Percentiles rank a stretch among this genome's conserved stretches.
Evolutionary conservation across 2,888 invertebrate species (phyloP).

Genomic region (Cetonia aurata): DNA sequence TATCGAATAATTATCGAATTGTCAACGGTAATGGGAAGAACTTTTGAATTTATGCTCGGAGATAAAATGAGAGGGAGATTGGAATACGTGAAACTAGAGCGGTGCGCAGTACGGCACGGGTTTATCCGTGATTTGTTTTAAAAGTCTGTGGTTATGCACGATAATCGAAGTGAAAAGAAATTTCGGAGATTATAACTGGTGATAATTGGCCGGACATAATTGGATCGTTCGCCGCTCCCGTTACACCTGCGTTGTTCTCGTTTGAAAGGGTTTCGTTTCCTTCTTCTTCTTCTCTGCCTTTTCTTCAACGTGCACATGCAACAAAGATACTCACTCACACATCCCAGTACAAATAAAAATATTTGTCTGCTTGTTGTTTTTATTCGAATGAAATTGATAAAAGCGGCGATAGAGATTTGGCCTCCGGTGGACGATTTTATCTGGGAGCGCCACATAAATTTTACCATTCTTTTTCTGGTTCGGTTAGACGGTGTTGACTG

Average conservation of each 20-base stretch:
- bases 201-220: slow-evolving; percentile 36
- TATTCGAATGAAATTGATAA: slow-evolving; percentile 48
- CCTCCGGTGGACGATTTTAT: slow-evolving; percentile 52
- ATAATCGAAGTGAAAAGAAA: slow-evolving; percentile 23
- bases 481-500: slow-evolving; percentile 48
- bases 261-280: background rate
- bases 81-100: slow-evolving; percentile 27
- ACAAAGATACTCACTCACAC: slow-evolving; percentile 4
- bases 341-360: slow-evolving; percentile 31
- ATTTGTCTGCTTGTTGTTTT: slow-evolving; percentile 36
- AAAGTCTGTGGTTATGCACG: slow-evolving; percentile 23
- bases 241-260: slow-evolving; percentile 29
- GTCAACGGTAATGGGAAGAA: slow-evolving; percentile 47
- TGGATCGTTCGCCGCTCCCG: slow-evolving; percentile 30
- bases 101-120: slow-evolving; percentile 16
- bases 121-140: slow-evolving; percentile 34
- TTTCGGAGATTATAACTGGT: slow-evolving; percentile 30
- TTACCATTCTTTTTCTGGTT: slow-evolving; percentile 34
- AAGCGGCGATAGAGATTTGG: slow-evolving; percentile 49
- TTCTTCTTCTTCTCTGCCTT: background rate
- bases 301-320: slow-evolving; percentile 1
- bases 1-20: slow-evolving; percentile 46
- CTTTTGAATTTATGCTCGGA: slow-evolving; percentile 30
- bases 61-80: slow-evolving; percentile 17
- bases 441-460: slow-evolving; percentile 53